These are phyloP conservation scores for Leptobrachium leishanense DNA, from an alignment of 2,113 vertebrate genomes.

Conservation along the genomic window DNA sequence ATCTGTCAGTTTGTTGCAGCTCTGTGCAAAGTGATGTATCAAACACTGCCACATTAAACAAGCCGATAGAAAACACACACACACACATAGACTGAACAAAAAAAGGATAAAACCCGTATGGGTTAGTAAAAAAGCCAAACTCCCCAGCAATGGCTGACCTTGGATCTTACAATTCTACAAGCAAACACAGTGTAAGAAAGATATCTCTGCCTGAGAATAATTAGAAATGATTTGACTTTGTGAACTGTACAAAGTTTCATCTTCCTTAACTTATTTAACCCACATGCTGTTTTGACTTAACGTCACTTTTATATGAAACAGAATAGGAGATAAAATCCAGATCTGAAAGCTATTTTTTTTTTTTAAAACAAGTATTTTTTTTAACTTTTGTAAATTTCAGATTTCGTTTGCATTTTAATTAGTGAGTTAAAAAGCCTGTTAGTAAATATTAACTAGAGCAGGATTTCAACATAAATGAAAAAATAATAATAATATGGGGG, in stretches of 20 bases:
- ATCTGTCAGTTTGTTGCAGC: neutral
- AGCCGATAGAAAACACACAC: neutral
- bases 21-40: neutral
- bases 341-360: neutral
- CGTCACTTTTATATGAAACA: slow-evolving; percentile 8
- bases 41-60: slow-evolving; percentile 19
- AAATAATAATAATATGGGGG: no score
- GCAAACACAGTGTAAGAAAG: slow-evolving; percentile 23
- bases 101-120: slow-evolving; percentile 21
- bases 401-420: neutral
- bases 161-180: slow-evolving; percentile 32
- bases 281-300: slow-evolving; percentile 29
- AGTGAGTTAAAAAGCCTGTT: no score
- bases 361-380: no score
- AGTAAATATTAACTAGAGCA: no score
- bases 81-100: no score
- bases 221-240: slow-evolving; percentile 22
- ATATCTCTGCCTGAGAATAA: slow-evolving; percentile 35
- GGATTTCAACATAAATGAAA: no score
- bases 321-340: slow-evolving; percentile 27
- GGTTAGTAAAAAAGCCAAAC: slow-evolving; percentile 14
- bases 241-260: slow-evolving; percentile 19
- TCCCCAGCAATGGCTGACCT: slow-evolving; percentile 27
- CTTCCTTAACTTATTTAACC: slow-evolving; percentile 30
- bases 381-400: neutral